Evolutionary conservation across 2,113 vertebrate species (phyloP).

Genomic region (Tauraco erythrolophus): DNA sequence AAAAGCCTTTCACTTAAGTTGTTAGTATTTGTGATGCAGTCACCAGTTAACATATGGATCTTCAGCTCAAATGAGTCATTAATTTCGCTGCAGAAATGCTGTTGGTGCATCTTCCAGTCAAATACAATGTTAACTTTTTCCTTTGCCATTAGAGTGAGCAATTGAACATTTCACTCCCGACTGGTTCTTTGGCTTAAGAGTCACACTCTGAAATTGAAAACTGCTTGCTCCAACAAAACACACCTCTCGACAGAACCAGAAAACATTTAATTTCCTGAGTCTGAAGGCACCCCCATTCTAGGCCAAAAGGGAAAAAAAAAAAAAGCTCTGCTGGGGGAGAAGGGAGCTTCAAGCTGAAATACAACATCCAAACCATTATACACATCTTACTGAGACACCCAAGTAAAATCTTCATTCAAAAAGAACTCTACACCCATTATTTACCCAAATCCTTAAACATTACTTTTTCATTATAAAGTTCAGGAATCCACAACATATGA

Average conservation of each 20-base stretch:
- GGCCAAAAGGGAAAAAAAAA: not conserved
- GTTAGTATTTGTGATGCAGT: constrained; percentile 36
- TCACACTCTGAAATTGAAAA: constrained; percentile 32
- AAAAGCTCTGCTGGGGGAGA: not conserved
- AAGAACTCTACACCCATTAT: not conserved
- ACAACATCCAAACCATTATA: not conserved
- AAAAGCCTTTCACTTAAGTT: constrained; percentile 36
- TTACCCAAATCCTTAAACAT: not conserved
- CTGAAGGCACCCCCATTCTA: not conserved
- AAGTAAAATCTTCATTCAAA: not conserved
- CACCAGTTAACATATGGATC: constrained; percentile 63
- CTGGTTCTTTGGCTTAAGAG: constrained; percentile 19
- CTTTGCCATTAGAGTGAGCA: constrained; percentile 37
- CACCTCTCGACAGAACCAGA: not conserved
- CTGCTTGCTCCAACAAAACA: constrained; percentile 43
- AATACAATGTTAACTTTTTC: constrained; percentile 58
- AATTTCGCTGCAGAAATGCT: constrained; percentile 62
- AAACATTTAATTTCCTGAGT: constrained; percentile 21
- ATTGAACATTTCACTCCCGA: constrained; percentile 60
- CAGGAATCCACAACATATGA: not conserved
- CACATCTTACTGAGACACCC: not conserved
- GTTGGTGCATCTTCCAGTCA: constrained; percentile 65
- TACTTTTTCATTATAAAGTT: not conserved
- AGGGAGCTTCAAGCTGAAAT: not conserved
- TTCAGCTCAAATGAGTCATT: constrained; percentile 57